Evolutionary conservation across 2,113 vertebrate genomes (phyloP).

Genomic region (Rafetus swinhoei): DNA sequence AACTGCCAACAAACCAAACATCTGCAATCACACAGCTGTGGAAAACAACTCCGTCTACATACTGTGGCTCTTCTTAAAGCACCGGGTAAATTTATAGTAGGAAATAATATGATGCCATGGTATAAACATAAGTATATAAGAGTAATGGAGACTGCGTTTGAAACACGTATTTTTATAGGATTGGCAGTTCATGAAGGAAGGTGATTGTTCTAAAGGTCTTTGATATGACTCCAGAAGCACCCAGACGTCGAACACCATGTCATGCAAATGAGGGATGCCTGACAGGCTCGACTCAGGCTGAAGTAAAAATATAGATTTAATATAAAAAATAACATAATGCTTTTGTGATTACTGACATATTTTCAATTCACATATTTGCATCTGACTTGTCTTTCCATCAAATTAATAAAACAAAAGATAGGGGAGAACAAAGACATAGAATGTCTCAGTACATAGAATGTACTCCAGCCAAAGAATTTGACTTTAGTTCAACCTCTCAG

Average conservation of each 20-base stretch:
- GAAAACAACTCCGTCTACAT: background rate
- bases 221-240: slow-evolving; percentile 18
- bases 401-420: background rate
- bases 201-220: background rate
- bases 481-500: background rate
- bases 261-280: slow-evolving; percentile 29
- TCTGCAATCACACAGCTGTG: background rate
- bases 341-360: background rate
- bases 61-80: slow-evolving; percentile 30
- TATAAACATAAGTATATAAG: slow-evolving; percentile 40
- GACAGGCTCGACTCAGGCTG: slow-evolving; percentile 15
- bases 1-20: background rate
- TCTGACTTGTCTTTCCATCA: background rate
- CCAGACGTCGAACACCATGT: background rate
- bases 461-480: background rate
- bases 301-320: slow-evolving; percentile 23
- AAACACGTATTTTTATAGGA: slow-evolving; percentile 22
- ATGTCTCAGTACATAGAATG: background rate
- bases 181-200: slow-evolving; percentile 36
- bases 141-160: background rate
- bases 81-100: slow-evolving; percentile 35
- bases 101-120: slow-evolving; percentile 52
- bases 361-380: background rate
- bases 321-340: background rate
- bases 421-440: background rate